Evolutionary conservation across 1,140 invertebrate genomes (phyloP), one percentile per base, ranked within the genome.

Genomic region (Ctenoplectra terminalis): DNA sequence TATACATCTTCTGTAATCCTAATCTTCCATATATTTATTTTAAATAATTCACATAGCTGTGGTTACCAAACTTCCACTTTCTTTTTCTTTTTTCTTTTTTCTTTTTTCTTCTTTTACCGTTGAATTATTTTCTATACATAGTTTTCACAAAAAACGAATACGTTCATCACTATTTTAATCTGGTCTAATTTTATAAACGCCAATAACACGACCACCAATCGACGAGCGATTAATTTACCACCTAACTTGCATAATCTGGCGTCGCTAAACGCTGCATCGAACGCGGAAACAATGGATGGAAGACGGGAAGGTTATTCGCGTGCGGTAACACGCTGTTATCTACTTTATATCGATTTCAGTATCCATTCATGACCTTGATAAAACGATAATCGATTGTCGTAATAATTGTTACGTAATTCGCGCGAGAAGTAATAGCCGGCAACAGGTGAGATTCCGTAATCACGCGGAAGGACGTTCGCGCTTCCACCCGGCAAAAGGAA

Each of bases 331-430:
- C 11, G 3, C 1, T 17, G 7, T 11, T 20, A 48, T 73, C 46
- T 17, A 26, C 17, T 29, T 20, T 34, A 37, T 54, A 61, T 73
- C 77, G 77, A 61, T 79, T 61, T 13, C 69, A 52, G 60, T 37
- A n/a, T 64, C 40, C 58, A 60, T 58, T 31, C 20, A 15, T 50
- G 72, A 64, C 79, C 79, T 48, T 61, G 79, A 67, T 67, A 75
- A 81, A 81, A 81, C 50, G 79, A 40, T 66, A 73, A 75, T 75
- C 72, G 50, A 81, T 81, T 56, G 60, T 75, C 79, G 72, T 75
- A 75, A 81, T 73, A 75, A 54, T 81, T 48, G 79, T 81, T 75
- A 67, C 72, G 79, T 67, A 81, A 81, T 66, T 60, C n/a, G 9
- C 31, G 71, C 50, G 40, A 54, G 61, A 80, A 79, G 78, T 66